These are phyloP conservation scores for Arnoldichthys spilopterus DNA, from an alignment of 2,797 vertebrate species.

Conservation along the genomic window DNA sequence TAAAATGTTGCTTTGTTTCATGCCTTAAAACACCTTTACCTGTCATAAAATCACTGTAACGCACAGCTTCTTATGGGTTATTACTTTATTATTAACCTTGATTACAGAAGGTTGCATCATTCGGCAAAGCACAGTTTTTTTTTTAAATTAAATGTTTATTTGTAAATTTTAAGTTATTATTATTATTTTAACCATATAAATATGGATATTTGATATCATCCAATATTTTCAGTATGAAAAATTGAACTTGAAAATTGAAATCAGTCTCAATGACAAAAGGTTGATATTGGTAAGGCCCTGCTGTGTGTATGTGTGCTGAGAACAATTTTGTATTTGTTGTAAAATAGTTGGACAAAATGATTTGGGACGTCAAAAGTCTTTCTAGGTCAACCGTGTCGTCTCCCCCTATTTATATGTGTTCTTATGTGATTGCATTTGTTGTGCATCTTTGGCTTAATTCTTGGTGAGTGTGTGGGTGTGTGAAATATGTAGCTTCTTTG, in stretches of 20 bases:
- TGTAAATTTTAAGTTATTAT: no score
- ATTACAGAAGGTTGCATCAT: background rate
- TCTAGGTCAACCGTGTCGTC: background rate
- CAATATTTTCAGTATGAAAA: background rate
- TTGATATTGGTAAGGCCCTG: background rate
- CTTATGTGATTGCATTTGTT: background rate
- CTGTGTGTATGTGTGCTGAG: background rate
- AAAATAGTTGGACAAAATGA: background rate
- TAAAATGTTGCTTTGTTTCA: no score
- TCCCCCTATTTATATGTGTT: background rate
- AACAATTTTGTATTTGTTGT: conserved; percentile 4
- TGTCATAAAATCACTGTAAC: no score
- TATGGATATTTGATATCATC: no score
- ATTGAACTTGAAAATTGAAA: background rate
- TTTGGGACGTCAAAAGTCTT: background rate
- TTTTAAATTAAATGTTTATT: no score
- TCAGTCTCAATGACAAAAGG: background rate
- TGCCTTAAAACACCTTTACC: no score
- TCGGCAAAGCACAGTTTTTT: no score
- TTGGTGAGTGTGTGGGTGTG: background rate
- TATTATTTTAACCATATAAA: background rate
- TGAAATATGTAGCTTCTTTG: conserved; percentile 21
- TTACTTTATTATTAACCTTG: background rate
- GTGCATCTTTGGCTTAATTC: background rate
- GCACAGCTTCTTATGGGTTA: no score